phyloP scores from a whole-genome alignment of 1,140 invertebrate species.

The Brachionus rubens region DNA sequence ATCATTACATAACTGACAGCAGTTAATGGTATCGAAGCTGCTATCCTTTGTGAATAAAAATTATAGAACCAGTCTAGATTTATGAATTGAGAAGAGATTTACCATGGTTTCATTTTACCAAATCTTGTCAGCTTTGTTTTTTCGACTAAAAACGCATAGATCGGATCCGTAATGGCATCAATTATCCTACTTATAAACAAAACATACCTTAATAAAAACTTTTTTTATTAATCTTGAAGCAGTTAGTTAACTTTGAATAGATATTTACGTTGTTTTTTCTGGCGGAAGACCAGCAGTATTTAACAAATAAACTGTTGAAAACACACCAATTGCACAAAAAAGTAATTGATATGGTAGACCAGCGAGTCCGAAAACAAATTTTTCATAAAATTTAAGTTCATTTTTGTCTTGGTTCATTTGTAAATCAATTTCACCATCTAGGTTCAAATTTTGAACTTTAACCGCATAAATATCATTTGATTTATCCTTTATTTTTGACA shows the following conservation, averaged over 20 bases:
- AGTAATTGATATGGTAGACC: conserved; percentile 37
- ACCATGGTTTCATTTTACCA: conserved; percentile 46
- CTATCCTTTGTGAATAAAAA: neutral
- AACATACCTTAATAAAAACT: neutral
- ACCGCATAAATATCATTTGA: too few species aligned
- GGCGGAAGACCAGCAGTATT: conserved; percentile 8
- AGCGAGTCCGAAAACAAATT: conserved; percentile 9
- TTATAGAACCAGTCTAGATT: too few species aligned
- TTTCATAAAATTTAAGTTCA: conserved; percentile 19
- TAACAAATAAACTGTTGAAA: conserved; percentile 33
- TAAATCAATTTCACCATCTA: neutral
- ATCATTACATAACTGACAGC: conserved; percentile 41
- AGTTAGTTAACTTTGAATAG: neutral
- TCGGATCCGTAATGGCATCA: conserved; percentile 41
- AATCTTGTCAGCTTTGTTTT: conserved; percentile 36
- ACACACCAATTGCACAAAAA: conserved; percentile 42
- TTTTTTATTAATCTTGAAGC: neutral
- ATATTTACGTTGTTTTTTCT: conserved; percentile 23
- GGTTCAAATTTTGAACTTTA: too few species aligned
- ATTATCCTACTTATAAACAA: conserved; percentile 34
- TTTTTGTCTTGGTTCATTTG: neutral
- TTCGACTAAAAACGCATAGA: conserved; percentile 22
- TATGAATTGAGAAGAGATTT: too few species aligned
- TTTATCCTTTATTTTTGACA: too few species aligned
- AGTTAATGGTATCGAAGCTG: conserved; percentile 2